Conservation (phyloP, 1,140 invertebrate genomes). For the Bombus waltoni region DNA sequence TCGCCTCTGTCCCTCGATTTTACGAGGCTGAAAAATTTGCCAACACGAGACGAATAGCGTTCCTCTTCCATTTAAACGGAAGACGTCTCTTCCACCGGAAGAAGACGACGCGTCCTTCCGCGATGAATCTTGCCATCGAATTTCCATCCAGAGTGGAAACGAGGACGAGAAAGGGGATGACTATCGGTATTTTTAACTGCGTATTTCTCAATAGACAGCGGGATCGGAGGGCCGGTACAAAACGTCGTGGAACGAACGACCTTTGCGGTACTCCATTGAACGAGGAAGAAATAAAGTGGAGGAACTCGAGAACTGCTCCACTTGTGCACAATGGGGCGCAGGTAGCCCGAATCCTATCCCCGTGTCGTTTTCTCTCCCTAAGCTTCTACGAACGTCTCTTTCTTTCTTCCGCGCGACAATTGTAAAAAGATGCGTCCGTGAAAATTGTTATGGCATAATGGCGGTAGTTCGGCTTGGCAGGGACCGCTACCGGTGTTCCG, state of each 20-base stretch:
- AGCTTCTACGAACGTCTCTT: constrained; percentile 10
- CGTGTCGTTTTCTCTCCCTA: background rate
- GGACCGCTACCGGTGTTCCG: constrained; percentile 66
- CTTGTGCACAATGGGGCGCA: constrained; percentile 71
- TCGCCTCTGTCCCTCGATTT: background rate
- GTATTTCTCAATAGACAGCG: constrained; percentile 8
- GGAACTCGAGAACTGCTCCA: constrained; percentile 73
- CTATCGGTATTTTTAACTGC: constrained; percentile 1
- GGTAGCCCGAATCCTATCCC: constrained; percentile 57
- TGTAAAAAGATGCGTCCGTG: constrained; percentile 59
- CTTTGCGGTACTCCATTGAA: constrained; percentile 70
- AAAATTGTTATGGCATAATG: constrained; percentile 72
- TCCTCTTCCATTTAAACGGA: background rate
- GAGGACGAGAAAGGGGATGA: background rate
- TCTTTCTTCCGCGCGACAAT: background rate
- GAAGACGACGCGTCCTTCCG: background rate
- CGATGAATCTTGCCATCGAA: background rate
- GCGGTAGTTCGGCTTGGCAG: constrained; percentile 60
- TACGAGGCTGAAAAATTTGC: too few relatives aligned
- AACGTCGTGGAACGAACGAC: constrained; percentile 56
- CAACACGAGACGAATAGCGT: background rate
- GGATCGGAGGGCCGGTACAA: constrained; percentile 14
- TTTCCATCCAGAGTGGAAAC: background rate
- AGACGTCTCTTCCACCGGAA: background rate
- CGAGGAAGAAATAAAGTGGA: constrained; percentile 69